Evolutionary conservation across 2,797 vertebrate genomes (phyloP).

Genomic region (Lepus oiostolus): DNA sequence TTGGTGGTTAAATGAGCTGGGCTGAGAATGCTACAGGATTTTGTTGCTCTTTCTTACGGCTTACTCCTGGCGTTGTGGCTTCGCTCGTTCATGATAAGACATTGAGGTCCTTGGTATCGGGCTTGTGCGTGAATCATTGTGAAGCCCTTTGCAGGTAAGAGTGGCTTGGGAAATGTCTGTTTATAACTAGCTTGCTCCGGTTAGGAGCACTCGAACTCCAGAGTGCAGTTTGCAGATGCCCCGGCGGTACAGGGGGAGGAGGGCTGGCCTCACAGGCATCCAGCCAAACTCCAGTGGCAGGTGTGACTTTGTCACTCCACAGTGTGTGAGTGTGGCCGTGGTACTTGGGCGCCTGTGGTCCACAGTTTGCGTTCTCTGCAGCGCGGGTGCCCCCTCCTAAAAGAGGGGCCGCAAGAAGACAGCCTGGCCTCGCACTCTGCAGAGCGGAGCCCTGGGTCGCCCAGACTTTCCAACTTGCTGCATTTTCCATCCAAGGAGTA

Average conservation of each 20-base stretch:
- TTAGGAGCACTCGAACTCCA: constrained; percentile 6
- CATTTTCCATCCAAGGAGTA: background rate
- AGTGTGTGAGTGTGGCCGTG: background rate
- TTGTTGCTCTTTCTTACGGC: background rate
- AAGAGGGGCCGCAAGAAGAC: background rate
- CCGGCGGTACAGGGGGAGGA: background rate
- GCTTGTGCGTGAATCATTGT: background rate
- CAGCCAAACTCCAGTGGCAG: background rate
- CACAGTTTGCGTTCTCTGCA: background rate
- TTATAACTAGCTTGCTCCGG: constrained; percentile 6
- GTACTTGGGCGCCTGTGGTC: background rate
- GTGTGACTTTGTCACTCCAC: background rate
- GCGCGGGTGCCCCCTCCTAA: background rate
- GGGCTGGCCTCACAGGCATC: background rate
- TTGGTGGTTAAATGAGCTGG: background rate
- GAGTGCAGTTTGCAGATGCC: background rate
- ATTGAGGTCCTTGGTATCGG: background rate
- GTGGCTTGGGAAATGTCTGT: background rate
- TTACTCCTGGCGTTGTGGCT: constrained; percentile 12
- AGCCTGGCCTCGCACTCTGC: background rate
- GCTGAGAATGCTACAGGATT: background rate
- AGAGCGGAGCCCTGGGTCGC: background rate
- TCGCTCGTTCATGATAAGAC: constrained; percentile 46
- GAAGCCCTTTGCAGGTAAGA: background rate
- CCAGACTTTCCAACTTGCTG: background rate